A percentile compares a stretch with the other conserved stretches of the same genome.
phyloP scores from a whole-genome alignment of 2,888 invertebrate genomes.

The Uropetala carovei region DNA sequence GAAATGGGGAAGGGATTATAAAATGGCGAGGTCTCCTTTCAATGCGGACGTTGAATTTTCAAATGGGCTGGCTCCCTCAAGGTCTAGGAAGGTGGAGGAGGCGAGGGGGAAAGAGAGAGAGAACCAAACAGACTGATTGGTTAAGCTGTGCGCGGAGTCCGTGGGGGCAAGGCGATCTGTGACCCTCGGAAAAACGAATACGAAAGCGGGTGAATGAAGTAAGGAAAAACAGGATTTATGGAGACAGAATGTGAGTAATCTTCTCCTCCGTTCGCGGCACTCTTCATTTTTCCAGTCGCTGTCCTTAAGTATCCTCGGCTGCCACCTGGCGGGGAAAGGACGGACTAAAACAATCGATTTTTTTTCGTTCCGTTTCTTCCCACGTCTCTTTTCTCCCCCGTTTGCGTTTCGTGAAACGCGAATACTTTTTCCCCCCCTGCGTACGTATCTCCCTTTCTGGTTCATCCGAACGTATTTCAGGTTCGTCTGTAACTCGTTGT shows the following conservation, averaged over 20 bases:
- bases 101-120: not conserved
- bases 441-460: not conserved
- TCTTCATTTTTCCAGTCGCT: too few relatives aligned
- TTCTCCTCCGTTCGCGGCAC: too few relatives aligned
- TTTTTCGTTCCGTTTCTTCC: too few relatives aligned
- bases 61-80: conserved; percentile 1
- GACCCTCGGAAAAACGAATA: too few relatives aligned
- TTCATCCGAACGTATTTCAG: not conserved
- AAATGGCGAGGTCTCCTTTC: conserved; percentile 40
- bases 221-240: not conserved
- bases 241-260: too few relatives aligned
- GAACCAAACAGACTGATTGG: not conserved
- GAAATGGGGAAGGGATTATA: not conserved
- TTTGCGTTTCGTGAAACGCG: not conserved
- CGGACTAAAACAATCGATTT: too few relatives aligned
- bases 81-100: not conserved
- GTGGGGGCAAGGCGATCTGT: too few relatives aligned
- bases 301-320: too few relatives aligned
- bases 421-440: not conserved
- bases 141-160: not conserved
- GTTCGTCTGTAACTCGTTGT: not conserved
- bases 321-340: too few relatives aligned
- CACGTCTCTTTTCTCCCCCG: too few relatives aligned
- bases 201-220: not conserved
- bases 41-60: conserved; percentile 4